Evolutionary conservation across 53 echinoderm and acorn worm species (phyloP).

Genomic region (Stichopus horrens): DNA sequence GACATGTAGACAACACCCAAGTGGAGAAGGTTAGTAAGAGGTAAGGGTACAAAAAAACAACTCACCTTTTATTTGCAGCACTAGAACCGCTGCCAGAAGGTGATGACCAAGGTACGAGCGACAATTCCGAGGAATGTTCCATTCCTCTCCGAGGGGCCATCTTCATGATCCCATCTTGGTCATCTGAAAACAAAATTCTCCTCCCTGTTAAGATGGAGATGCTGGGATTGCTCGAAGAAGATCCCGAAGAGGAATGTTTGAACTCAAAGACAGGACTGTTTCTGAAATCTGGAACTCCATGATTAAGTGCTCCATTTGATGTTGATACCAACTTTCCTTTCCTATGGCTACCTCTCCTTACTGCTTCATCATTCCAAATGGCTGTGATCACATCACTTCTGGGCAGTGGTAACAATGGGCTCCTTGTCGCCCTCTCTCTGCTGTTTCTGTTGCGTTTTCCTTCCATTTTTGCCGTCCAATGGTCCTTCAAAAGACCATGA

Average conservation of each 20-base stretch:
- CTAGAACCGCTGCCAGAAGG: not conserved
- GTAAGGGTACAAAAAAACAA: no score
- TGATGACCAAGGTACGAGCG: not conserved
- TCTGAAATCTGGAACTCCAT: not conserved
- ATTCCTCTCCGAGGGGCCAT: not conserved
- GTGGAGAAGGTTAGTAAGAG: no score
- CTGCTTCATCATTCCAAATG: no score
- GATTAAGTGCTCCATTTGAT: no score
- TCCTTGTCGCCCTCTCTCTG: no score
- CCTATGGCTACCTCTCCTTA: no score
- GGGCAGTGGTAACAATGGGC: no score
- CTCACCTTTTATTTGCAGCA: not conserved
- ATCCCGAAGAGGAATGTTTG: not conserved
- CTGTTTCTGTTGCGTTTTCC: no score
- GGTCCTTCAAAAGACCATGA: not conserved
- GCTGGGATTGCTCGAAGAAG: conserved; percentile 16
- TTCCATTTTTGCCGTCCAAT: no score
- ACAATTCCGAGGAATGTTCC: not conserved
- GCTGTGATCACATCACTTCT: no score
- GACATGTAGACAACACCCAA: no score
- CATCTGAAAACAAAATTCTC: conserved; percentile 1
- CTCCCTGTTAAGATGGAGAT: conserved; percentile 16
- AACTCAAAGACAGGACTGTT: conserved; percentile 34
- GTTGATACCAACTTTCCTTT: no score
- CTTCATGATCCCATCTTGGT: not conserved